Base-by-base conservation (phyloP, 2,888 invertebrate species). In the Melipona bicolor region DNA sequence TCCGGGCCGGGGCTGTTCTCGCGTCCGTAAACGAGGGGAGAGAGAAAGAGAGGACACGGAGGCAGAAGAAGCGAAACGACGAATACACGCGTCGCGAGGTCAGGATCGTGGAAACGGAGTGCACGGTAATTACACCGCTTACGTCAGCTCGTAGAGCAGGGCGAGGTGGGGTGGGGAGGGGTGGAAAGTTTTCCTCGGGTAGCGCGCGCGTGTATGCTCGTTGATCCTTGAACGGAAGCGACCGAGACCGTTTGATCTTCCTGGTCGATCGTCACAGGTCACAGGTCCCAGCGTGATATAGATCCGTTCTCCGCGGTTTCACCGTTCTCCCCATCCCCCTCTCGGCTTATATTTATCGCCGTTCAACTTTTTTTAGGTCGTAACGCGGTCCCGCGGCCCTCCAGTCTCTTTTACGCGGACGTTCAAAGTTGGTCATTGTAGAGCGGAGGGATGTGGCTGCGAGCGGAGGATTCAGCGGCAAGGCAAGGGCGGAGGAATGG, bases 121-220 rank as follows among this genome's bases (percentile, higher is more conserved):
- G 77, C 32, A 77, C 72, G 80, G 74, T 84, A 84, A 85, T 85
- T 84, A 80, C 84, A 68, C 64, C 77, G 77, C 27, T 75, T 67
- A 71, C 78, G 68, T 73, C 32, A 62, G 68, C 24, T 76, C 43
- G 27, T 36, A 36, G 36, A 36, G 36, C 36, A 43, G 43, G 9
- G 9, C 27, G 43, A 9, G 9, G 11, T 0, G 21, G 19, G 65
- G 67, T 0, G 32, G 4, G 32, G 32, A 0, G 4, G 2, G 4
- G 4, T 4, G 61, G 3, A 9, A 52, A 79, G 69, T 21, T 65
- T 78, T 52, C 13, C 19, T 9, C 19, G 15, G 64, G 15, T 27
- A 43, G 32, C 24, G 24, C 21, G 17, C 43, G 67, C 21, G 65
- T 9, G n/a, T 59, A 24, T 59, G 50, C 64, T 21, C 17, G 52